Percentiles rank a stretch among this genome's conserved stretches.
phyloP scores from a whole-genome alignment of 2,888 invertebrate species.

The Tachina lurida region DNA sequence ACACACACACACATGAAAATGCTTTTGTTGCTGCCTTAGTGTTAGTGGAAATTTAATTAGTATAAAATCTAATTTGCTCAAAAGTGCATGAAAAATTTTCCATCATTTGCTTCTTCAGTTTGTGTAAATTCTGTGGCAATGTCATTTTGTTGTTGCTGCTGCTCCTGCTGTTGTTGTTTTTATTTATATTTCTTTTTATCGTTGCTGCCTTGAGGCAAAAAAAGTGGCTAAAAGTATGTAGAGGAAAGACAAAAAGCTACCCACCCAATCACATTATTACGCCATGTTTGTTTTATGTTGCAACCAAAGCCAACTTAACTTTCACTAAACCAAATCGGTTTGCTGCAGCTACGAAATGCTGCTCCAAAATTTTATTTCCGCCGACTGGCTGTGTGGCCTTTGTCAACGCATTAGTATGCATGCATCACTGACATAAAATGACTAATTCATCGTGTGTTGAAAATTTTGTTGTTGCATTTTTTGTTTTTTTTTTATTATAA shows the following conservation, averaged over 20 bases:
- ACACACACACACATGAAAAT: slow-evolving; percentile 2
- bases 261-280: slow-evolving; percentile 61
- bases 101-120: slow-evolving; percentile 68
- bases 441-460: slow-evolving; percentile 77
- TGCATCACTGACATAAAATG: slow-evolving; percentile 81
- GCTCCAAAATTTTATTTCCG: slow-evolving; percentile 59
- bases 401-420: slow-evolving; percentile 71
- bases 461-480: slow-evolving; percentile 33
- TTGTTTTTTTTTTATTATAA: slow-evolving; percentile 51
- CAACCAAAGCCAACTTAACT: slow-evolving; percentile 41
- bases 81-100: slow-evolving; percentile 82
- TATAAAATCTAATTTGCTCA: slow-evolving; percentile 83
- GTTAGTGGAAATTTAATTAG: slow-evolving; percentile 82
- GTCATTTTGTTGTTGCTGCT: background rate
- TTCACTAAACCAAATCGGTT: slow-evolving; percentile 47
- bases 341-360: slow-evolving; percentile 18
- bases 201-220: slow-evolving; percentile 43
- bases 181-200: slow-evolving; percentile 13
- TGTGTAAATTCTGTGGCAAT: slow-evolving; percentile 39
- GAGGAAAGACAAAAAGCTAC: background rate
- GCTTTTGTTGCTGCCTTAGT: slow-evolving; percentile 73
- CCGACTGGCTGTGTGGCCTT: slow-evolving; percentile 64
- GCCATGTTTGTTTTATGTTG: slow-evolving; percentile 66
- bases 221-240: background rate
- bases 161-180: slow-evolving; percentile 3